Evolutionary conservation across 2,888 invertebrate genomes (phyloP).

Genomic region (Hypolimnas misippus): DNA sequence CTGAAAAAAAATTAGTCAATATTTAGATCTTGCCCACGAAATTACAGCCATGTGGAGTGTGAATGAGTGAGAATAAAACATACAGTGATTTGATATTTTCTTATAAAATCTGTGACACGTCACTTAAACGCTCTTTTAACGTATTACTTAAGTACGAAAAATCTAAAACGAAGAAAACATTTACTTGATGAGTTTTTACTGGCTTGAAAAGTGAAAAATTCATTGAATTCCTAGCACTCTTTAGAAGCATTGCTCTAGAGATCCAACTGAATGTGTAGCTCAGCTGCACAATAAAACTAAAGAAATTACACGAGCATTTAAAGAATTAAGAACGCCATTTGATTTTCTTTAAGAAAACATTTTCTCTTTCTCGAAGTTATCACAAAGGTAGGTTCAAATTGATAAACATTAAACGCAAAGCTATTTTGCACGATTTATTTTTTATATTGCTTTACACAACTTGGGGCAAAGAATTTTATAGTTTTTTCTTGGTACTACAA

Average conservation of each 20-base stretch:
- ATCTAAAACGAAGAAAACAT: neutral
- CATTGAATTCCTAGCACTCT: neutral
- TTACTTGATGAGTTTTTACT: neutral
- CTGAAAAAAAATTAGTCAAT: too few relatives aligned
- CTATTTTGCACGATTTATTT: too few relatives aligned
- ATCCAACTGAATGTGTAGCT: neutral
- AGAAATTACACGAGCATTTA: neutral
- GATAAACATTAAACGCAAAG: neutral
- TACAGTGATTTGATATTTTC: too few relatives aligned
- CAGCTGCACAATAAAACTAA: neutral
- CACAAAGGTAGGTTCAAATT: neutral
- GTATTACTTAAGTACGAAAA: too few relatives aligned
- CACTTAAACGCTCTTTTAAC: too few relatives aligned
- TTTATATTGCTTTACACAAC: too few relatives aligned
- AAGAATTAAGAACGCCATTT: neutral
- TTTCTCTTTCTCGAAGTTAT: neutral
- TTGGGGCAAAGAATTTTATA: neutral
- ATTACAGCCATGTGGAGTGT: too few relatives aligned
- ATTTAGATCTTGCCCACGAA: too few relatives aligned
- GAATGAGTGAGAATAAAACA: too few relatives aligned
- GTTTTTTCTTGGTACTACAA: too few relatives aligned
- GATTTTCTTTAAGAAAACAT: neutral
- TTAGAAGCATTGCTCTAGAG: neutral
- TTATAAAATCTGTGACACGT: too few relatives aligned
- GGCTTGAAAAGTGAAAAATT: neutral